These are phyloP conservation scores for Myathropa florea DNA, from an alignment of 2,888 invertebrate species.

Conservation along the genomic window DNA sequence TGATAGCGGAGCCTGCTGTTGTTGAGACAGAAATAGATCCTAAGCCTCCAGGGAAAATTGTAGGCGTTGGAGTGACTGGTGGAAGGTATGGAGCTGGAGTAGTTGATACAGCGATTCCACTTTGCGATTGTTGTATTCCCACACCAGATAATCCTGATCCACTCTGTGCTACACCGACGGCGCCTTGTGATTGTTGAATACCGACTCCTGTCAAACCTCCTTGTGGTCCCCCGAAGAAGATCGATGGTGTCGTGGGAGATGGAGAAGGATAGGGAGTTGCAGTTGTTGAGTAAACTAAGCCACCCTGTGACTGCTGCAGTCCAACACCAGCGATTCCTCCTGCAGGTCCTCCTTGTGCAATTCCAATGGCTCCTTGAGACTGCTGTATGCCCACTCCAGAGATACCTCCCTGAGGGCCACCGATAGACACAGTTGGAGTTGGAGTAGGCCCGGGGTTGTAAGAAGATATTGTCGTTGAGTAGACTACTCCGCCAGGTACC, in stretches of 20 bases:
- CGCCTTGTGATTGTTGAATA: background rate
- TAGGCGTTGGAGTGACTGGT: constrained; percentile 21
- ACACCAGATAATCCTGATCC: background rate
- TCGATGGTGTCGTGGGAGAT: background rate
- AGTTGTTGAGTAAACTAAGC: background rate
- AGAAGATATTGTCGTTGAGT: constrained; percentile 1
- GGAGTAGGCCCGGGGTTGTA: background rate
- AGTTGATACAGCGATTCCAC: constrained; percentile 27
- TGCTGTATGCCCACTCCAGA: constrained; percentile 15
- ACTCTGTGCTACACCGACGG: background rate
- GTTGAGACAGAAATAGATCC: constrained; percentile 12
- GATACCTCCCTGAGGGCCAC: background rate
- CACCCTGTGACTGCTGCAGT: constrained; percentile 17
- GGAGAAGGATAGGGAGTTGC: background rate
- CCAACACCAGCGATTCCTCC: constrained; percentile 17
- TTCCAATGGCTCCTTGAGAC: constrained; percentile 50
- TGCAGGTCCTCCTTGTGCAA: constrained; percentile 38
- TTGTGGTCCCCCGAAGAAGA: background rate
- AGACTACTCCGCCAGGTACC: constrained; percentile 14
- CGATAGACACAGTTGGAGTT: background rate
- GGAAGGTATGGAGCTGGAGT: constrained; percentile 39
- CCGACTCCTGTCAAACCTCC: background rate
- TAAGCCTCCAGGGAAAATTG: background rate
- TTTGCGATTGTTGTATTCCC: constrained; percentile 20
- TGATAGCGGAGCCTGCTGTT: constrained; percentile 58